Conservation (phyloP, 1,140 invertebrate species). For the Conopomorpha cramerella region DNA sequence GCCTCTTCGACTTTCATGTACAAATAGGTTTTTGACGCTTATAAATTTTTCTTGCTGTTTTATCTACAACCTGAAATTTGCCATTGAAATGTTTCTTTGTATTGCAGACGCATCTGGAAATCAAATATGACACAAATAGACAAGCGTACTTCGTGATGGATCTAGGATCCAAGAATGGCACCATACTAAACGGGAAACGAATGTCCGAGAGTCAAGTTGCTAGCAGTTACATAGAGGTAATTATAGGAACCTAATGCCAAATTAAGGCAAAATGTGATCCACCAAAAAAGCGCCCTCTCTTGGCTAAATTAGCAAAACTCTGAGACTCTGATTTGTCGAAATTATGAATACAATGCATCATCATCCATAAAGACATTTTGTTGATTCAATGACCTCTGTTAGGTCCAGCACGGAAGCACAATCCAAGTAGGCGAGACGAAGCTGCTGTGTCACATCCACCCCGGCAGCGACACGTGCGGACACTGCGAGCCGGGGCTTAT, state of each 20-base stretch:
- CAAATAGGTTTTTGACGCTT: too few relatives aligned
- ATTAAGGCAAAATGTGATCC: too few relatives aligned
- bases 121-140: constrained; percentile 66
- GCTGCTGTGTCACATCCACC: constrained; percentile 85
- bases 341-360: too few relatives aligned
- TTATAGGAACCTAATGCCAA: too few relatives aligned
- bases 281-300: too few relatives aligned
- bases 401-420: constrained; percentile 73
- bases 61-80: too few relatives aligned
- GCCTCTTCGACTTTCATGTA: too few relatives aligned
- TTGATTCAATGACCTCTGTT: too few relatives aligned
- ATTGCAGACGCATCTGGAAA: constrained; percentile 76
- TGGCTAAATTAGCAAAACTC: too few relatives aligned
- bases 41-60: too few relatives aligned
- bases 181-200: constrained; percentile 77
- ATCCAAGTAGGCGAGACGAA: constrained; percentile 72
- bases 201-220: constrained; percentile 74
- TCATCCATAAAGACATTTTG: too few relatives aligned
- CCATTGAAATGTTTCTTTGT: constrained; percentile 13
- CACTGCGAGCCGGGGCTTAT: constrained; percentile 87
- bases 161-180: constrained; percentile 86
- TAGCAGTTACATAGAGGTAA: constrained; percentile 60
- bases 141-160: constrained; percentile 75
- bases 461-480: constrained; percentile 82
- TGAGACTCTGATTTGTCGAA: too few relatives aligned